Percentiles rank a stretch among this genome's conserved stretches.
Conservation (phyloP, 2,113 vertebrate species). For the Glaucidium brasilianum region DNA sequence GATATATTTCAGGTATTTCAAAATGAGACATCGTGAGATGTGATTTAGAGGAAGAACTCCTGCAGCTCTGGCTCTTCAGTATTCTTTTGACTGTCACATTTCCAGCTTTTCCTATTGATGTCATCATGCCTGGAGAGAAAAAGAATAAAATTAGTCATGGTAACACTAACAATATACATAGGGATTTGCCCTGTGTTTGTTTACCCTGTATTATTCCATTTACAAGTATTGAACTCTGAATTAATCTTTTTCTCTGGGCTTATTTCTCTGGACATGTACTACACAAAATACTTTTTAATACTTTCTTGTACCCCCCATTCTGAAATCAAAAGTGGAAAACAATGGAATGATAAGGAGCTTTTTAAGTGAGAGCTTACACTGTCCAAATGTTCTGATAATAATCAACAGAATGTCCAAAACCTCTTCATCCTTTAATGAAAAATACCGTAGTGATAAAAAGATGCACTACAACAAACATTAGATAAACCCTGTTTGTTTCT, state of each 20-base stretch:
- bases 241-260: background rate
- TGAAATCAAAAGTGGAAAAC: background rate
- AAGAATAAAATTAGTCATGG: background rate
- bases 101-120: constrained; percentile 61
- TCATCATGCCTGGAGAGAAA: constrained; percentile 70
- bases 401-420: background rate
- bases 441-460: background rate
- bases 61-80: constrained; percentile 74
- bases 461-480: background rate
- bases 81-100: constrained; percentile 42
- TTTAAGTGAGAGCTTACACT: background rate
- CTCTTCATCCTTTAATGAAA: background rate
- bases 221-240: background rate
- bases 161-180: background rate
- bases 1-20: constrained; percentile 46
- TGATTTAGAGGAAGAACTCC: constrained; percentile 78
- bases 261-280: background rate
- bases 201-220: background rate
- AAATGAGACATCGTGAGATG: constrained; percentile 18
- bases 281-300: background rate
- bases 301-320: background rate
- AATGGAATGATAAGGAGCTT: background rate
- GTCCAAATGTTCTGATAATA: background rate
- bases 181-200: background rate
- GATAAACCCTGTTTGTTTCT: background rate